Evolutionary conservation across 35 echinoderm and acorn worm species (phyloP), one percentile per base, ranked within the genome.

Genomic region (Heliocidaris tuberculata): DNA sequence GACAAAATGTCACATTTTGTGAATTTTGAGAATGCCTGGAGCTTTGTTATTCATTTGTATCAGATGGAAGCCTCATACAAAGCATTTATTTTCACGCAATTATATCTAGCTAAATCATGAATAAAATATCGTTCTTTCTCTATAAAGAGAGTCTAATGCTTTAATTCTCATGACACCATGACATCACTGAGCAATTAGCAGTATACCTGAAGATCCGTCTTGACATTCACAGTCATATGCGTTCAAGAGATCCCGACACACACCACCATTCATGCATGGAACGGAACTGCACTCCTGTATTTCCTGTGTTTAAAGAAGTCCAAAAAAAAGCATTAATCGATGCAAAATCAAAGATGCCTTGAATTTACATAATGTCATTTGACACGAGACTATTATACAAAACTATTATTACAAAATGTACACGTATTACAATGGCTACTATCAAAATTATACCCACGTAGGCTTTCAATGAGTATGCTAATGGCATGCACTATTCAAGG

Each of bases 181-280:
- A 42, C 35, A 42, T 42, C 35, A 42, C 1, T 42, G 35, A 42
- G 52, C 0, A 56, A 56, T 13, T 15, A 56, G 52, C 10, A 56
- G 47, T 9, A 42, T 93, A 93, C 91, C 91, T 31, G 91, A 52
- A 27, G 48, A 48, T 56, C 91, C 91, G 27, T 30, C n/a, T 32
- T 48, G 91, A 15, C 91, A 93, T 27, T 24, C 6, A 59, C 91
- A 93, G 16, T 48, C 48, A 48, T 50, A 93, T 16, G 91, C 47
- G n/a, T 93, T n/a, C 50, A 30, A 31, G n/a, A 93, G 91, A 59
- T 93, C 91, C 19, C n/a, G 31, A n/a, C 91, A 93, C 6, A 31
- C 47, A 31, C 91, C 91, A 48, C 27, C 50, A n/a, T 52, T 52
- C 11, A 27, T 32, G 27, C 91, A 93, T 30, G 91, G 91, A 50